These are phyloP conservation scores for Cerastis rubricosa DNA, from an alignment of 2,888 invertebrate genomes.

Conservation along the genomic window DNA sequence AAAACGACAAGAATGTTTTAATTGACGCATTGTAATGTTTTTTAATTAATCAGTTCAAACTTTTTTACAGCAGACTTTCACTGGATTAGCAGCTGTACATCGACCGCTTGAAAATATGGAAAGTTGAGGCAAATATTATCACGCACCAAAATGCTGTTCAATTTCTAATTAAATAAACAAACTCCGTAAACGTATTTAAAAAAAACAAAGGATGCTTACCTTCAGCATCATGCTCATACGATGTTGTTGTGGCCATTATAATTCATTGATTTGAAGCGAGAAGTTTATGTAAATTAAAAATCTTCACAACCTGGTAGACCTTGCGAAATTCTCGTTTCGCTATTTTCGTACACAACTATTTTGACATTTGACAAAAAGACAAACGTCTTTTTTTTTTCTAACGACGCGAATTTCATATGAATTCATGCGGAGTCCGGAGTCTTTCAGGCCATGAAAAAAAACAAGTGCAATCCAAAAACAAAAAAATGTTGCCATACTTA, in stretches of 20 bases:
- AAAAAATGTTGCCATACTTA: slow-evolving; percentile 25
- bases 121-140: slow-evolving; percentile 66
- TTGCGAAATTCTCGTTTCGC: slow-evolving; percentile 67
- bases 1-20: slow-evolving; percentile 56
- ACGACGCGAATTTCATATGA: not conserved
- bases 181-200: slow-evolving; percentile 20
- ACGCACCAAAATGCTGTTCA: slow-evolving; percentile 56
- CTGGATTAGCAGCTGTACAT: slow-evolving; percentile 51
- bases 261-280: slow-evolving; percentile 64
- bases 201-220: slow-evolving; percentile 74
- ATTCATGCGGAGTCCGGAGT: slow-evolving; percentile 41
- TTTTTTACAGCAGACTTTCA: slow-evolving; percentile 61
- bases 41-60: slow-evolving; percentile 52
- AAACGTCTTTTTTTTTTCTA: slow-evolving; percentile 31
- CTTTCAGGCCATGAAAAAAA: slow-evolving; percentile 46
- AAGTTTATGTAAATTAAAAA: slow-evolving; percentile 50
- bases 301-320: slow-evolving; percentile 53
- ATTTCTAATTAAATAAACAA: slow-evolving; percentile 56
- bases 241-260: slow-evolving; percentile 84
- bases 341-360: slow-evolving; percentile 76
- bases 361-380: slow-evolving; percentile 69
- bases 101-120: slow-evolving; percentile 61
- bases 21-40: slow-evolving; percentile 49
- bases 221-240: slow-evolving; percentile 87
- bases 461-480: slow-evolving; percentile 27